Conservation (phyloP, 2,888 invertebrate species). For the Troglohyphantes excavatus region DNA sequence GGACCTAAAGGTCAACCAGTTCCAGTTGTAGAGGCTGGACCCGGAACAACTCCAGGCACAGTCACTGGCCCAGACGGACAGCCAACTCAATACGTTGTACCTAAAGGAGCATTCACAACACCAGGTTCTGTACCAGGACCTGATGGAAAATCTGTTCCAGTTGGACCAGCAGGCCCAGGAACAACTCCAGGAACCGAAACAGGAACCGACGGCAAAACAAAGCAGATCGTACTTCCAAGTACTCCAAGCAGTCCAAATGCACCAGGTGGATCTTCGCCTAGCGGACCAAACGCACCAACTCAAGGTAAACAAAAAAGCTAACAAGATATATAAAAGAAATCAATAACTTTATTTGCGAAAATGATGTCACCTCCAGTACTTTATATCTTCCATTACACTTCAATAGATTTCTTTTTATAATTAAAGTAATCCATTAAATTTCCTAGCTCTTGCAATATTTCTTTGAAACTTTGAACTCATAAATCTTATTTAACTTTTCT, state of each 20-base stretch:
- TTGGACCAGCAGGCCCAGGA: constrained; percentile 41
- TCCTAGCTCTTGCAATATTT: too few species aligned
- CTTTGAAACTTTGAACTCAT: too few species aligned
- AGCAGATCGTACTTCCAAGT: constrained; percentile 17
- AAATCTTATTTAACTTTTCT: too few species aligned
- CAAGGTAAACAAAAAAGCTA: not conserved
- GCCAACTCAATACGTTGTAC: constrained; percentile 12
- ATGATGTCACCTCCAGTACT: too few species aligned
- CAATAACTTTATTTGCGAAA: too few species aligned
- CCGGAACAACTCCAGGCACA: constrained; percentile 25
- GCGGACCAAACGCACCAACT: not conserved
- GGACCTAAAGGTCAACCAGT: constrained; percentile 41
- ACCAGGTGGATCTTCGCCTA: constrained; percentile 26
- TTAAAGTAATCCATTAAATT: too few species aligned
- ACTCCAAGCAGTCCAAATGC: constrained; percentile 13
- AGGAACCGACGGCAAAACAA: not conserved
- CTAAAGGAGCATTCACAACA: constrained; percentile 16
- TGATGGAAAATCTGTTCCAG: constrained; percentile 16
- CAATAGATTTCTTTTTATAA: too few species aligned
- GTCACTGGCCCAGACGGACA: not conserved
- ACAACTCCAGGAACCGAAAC: constrained; percentile 43
- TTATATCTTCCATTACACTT: too few species aligned
- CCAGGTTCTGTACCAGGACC: constrained; percentile 27
- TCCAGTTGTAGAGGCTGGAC: constrained; percentile 19
- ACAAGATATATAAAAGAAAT: too few species aligned